Conservation (phyloP, 2,888 invertebrate genomes). For the Epinotia ramella region DNA sequence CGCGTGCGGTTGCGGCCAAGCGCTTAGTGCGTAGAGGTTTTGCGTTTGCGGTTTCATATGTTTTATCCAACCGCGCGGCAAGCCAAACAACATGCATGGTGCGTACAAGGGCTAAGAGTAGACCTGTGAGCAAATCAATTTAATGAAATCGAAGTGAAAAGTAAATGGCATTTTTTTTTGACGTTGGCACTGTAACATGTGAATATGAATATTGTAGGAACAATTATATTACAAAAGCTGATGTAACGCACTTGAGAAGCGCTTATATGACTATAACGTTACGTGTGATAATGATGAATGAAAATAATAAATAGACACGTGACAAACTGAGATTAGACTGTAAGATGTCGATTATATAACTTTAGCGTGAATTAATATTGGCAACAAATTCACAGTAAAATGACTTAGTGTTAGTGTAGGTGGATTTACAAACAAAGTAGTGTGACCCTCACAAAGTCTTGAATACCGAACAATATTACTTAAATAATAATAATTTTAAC, state of each 20-base stretch:
- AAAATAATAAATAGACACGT: neutral
- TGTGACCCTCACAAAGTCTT: neutral
- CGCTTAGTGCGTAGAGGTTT: no score
- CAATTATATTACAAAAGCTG: neutral
- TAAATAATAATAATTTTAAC: no score
- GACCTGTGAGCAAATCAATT: neutral
- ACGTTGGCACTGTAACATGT: neutral
- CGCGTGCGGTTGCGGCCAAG: no score
- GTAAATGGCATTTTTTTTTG: neutral
- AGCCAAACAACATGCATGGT: no score
- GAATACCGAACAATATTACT: neutral
- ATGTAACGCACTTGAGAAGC: neutral
- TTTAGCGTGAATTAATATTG: neutral
- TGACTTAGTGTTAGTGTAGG: no score
- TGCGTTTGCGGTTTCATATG: no score
- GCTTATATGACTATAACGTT: neutral
- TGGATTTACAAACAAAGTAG: no score
- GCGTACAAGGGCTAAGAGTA: no score
- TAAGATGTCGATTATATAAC: constrained; percentile 1
- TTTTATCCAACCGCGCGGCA: no score
- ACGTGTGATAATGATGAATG: neutral
- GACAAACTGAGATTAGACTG: neutral
- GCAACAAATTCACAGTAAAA: neutral
- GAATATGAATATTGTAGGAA: no score
- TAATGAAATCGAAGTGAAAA: neutral